Percentiles rank a stretch among this genome's conserved stretches.
These are phyloP conservation scores for Ormia ochracea DNA, from an alignment of 2,888 invertebrate genomes.

Conservation along the genomic window DNA sequence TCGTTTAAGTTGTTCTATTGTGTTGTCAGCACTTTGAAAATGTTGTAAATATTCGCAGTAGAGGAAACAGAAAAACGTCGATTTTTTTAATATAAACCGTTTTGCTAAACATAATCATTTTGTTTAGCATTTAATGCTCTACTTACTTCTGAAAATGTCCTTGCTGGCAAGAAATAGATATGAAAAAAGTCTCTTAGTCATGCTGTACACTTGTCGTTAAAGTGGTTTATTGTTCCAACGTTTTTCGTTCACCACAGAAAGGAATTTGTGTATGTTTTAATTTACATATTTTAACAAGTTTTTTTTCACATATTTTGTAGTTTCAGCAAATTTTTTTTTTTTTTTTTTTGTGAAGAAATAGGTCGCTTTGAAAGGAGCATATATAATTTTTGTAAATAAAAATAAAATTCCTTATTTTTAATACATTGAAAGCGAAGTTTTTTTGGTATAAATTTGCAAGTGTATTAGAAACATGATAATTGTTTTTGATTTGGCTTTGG, in stretches of 20 bases:
- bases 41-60: not conserved
- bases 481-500: no score
- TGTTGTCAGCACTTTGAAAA: not conserved
- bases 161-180: slow-evolving; percentile 17
- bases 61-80: not conserved
- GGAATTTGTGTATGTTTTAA: not conserved
- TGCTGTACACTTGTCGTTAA: slow-evolving; percentile 39
- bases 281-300: slow-evolving; percentile 20
- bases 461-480: no score
- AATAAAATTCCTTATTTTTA: not conserved
- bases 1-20: slow-evolving; percentile 6
- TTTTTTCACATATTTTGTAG: slow-evolving; percentile 21
- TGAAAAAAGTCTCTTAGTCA: slow-evolving; percentile 30
- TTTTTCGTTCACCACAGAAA: not conserved
- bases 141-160: slow-evolving; percentile 42
- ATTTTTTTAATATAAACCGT: slow-evolving; percentile 9
- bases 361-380: slow-evolving; percentile 4
- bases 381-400: not conserved
- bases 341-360: not conserved
- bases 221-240: slow-evolving; percentile 40
- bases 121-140: slow-evolving; percentile 23
- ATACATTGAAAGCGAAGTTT: not conserved
- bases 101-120: slow-evolving; percentile 32
- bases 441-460: not conserved
- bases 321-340: not conserved